phyloP scores from a whole-genome alignment of 2,113 vertebrate species.

The Sardina pilchardus region DNA sequence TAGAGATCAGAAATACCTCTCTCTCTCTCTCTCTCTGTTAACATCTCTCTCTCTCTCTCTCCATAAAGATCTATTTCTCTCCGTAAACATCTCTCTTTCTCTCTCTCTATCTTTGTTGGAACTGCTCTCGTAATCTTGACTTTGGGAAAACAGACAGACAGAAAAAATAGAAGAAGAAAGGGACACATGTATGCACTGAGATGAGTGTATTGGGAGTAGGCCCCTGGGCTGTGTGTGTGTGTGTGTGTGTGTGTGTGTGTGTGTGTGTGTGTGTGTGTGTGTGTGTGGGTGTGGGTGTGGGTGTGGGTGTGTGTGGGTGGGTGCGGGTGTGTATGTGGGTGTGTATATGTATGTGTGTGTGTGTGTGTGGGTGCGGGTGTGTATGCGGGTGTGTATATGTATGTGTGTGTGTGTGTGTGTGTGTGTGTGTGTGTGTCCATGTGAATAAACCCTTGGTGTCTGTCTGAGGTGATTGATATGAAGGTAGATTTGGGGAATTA shows the following conservation, averaged over 20 bases:
- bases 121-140: too few relatives aligned
- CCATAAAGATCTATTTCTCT: too few relatives aligned
- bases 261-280: neutral
- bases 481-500: constrained; percentile 5
- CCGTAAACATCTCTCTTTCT: too few relatives aligned
- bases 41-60: too few relatives aligned
- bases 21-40: too few relatives aligned
- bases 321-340: neutral
- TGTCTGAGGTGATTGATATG: constrained; percentile 14
- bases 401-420: neutral
- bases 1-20: too few relatives aligned
- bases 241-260: neutral
- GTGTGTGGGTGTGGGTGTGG: neutral
- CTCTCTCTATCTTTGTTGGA: too few relatives aligned
- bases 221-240: neutral
- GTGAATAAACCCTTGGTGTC: neutral
- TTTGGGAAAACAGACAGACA: too few relatives aligned
- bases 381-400: neutral
- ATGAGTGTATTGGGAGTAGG: too few relatives aligned
- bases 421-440: neutral
- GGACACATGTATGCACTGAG: too few relatives aligned
- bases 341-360: neutral
- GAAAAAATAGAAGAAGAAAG: too few relatives aligned
- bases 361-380: neutral
- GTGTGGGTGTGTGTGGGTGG: neutral